phyloP scores from a whole-genome alignment of 2,797 vertebrate species.

The Pseudochirops cupreus region DNA sequence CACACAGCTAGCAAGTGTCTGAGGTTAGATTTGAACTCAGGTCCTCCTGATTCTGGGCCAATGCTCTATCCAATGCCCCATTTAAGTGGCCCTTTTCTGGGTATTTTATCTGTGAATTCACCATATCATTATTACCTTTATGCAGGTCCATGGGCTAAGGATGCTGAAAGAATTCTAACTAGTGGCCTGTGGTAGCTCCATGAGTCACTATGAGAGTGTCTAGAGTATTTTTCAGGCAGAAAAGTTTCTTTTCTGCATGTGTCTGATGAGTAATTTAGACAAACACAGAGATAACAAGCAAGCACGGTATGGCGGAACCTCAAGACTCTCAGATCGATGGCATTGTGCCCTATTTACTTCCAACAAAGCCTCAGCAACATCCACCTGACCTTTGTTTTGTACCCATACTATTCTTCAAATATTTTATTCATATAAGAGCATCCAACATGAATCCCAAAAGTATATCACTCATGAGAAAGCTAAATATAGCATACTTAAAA shows the following conservation, averaged over 20 bases:
- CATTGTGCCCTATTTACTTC: background rate
- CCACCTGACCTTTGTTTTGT: background rate
- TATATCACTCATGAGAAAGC: background rate
- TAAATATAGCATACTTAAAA: background rate
- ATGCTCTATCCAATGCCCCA: background rate
- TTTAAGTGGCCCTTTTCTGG: background rate
- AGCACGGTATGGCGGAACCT: background rate
- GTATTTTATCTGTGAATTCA: constrained; percentile 6
- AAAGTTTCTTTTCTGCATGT: constrained; percentile 61
- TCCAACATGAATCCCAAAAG: background rate
- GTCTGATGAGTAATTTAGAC: constrained; percentile 65
- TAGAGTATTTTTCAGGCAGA: constrained; percentile 71
- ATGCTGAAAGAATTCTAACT: constrained; percentile 57
- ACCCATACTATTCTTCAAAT: background rate
- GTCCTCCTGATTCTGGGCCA: background rate
- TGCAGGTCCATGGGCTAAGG: background rate
- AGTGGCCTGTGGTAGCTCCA: constrained; percentile 40
- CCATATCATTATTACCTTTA: background rate
- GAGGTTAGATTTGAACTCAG: background rate
- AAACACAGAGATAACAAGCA: constrained; percentile 47
- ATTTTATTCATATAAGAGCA: background rate
- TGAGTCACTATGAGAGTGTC: constrained; percentile 74
- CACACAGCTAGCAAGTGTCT: background rate
- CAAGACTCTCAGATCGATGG: background rate
- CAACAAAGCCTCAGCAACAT: background rate